Conservation (phyloP, 2,888 invertebrate genomes). For the Gnatocerus cornutus region DNA sequence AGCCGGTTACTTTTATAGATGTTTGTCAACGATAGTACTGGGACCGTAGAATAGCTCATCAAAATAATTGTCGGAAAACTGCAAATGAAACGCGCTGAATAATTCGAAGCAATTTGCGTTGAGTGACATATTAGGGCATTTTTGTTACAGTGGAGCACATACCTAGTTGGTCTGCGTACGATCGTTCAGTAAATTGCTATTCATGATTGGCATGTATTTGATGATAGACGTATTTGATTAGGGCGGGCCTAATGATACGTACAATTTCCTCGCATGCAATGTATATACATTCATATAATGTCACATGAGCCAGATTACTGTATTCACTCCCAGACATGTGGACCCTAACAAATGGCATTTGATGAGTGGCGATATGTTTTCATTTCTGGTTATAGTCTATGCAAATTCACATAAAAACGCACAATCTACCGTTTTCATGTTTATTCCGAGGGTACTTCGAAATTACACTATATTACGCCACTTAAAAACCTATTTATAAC, state of each 20-base stretch:
- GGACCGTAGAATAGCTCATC: slow-evolving; percentile 61
- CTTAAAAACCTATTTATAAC: slow-evolving; percentile 47
- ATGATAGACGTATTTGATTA: slow-evolving; percentile 70
- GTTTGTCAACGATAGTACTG: slow-evolving; percentile 18
- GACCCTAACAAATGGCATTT: slow-evolving; percentile 68
- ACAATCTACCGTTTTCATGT: slow-evolving; percentile 40
- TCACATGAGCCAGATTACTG: slow-evolving; percentile 69
- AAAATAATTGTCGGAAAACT: slow-evolving; percentile 65
- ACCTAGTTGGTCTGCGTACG: slow-evolving; percentile 54
- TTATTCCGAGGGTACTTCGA: slow-evolving; percentile 22
- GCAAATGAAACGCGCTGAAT: slow-evolving; percentile 65
- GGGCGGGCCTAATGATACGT: slow-evolving; percentile 70
- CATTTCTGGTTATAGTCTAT: slow-evolving; percentile 67
- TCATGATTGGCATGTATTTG: slow-evolving; percentile 70
- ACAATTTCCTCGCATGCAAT: slow-evolving; percentile 69
- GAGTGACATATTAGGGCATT: slow-evolving; percentile 62
- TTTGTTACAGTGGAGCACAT: slow-evolving; percentile 53
- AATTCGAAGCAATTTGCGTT: slow-evolving; percentile 63
- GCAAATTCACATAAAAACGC: slow-evolving; percentile 63
- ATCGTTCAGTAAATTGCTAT: slow-evolving; percentile 64
- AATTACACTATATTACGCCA: slow-evolving; percentile 38
- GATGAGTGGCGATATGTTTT: slow-evolving; percentile 69
- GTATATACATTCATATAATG: slow-evolving; percentile 68
- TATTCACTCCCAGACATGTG: slow-evolving; percentile 67
- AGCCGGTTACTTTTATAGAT: slow-evolving; percentile 29